Evolutionary conservation across 2,113 vertebrate species (phyloP).

Genomic region (Pongo pygmaeus): DNA sequence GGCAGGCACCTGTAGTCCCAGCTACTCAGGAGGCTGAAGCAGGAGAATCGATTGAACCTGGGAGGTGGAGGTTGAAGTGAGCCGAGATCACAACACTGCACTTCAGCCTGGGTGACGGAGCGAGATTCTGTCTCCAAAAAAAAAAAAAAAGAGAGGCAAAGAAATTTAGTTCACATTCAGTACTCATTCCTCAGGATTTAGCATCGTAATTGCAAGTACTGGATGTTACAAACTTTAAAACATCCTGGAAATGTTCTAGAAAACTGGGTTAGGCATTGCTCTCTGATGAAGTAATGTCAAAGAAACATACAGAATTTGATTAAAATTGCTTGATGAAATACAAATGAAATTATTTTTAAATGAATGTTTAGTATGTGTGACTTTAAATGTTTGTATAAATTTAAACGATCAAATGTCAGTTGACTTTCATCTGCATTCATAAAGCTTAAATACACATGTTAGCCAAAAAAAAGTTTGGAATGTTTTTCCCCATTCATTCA

Average conservation of each 20-base stretch:
- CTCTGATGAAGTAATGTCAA: conserved; percentile 4
- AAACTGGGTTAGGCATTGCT: neutral
- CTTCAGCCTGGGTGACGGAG: no score
- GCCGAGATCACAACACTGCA: no score
- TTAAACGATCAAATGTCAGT: neutral
- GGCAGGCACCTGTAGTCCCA: no score
- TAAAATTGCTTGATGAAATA: neutral
- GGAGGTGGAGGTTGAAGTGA: no score
- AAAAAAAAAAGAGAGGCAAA: neutral
- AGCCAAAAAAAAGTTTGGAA: neutral
- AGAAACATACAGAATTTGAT: neutral
- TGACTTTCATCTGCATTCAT: neutral
- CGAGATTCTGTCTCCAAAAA: no score
- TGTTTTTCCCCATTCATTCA: neutral
- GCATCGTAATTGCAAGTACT: neutral
- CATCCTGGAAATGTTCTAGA: neutral
- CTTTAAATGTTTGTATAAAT: neutral
- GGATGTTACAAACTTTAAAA: neutral
- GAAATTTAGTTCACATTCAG: neutral
- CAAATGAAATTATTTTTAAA: neutral
- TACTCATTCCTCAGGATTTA: conserved; percentile 17
- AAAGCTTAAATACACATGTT: neutral
- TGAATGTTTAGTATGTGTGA: neutral
- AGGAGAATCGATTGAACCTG: no score
- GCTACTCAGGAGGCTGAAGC: no score